Conservation (phyloP, 1,140 invertebrate genomes). For the Calliphora vicina region DNA sequence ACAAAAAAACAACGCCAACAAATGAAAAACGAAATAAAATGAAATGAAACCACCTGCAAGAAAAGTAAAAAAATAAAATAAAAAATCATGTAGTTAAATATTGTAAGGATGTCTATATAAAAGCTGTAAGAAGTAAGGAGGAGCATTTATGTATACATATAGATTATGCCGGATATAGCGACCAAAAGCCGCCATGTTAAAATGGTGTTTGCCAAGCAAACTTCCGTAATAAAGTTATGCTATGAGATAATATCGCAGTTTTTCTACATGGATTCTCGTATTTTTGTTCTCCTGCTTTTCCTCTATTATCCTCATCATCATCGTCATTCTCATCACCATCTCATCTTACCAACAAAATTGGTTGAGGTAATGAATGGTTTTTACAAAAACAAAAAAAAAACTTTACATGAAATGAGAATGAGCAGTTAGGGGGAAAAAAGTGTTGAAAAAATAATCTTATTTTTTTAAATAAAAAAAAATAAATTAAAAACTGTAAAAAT, state of each 20-base stretch:
- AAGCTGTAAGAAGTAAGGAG: slow-evolving; percentile 51
- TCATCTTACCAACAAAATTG: background rate
- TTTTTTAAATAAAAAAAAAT: slow-evolving; percentile 28
- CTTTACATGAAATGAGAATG: background rate
- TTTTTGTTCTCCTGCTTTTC: background rate
- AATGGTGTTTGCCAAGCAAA: slow-evolving; percentile 41
- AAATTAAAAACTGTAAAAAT: background rate
- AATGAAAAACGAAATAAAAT: background rate
- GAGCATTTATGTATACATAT: background rate
- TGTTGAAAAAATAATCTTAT: slow-evolving; percentile 18
- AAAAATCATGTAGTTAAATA: background rate
- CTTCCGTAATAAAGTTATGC: slow-evolving; percentile 60
- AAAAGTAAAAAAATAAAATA: background rate
- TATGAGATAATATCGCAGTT: slow-evolving; percentile 51
- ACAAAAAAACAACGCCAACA: too few species aligned
- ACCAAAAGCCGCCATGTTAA: slow-evolving; percentile 36
- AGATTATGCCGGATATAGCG: slow-evolving; percentile 26
- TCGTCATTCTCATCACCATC: background rate
- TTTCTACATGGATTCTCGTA: background rate
- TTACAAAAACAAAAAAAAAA: background rate
- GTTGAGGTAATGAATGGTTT: background rate
- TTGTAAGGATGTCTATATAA: slow-evolving; percentile 45
- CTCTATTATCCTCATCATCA: background rate
- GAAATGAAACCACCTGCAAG: slow-evolving; percentile 22
- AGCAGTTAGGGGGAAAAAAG: background rate